phyloP scores from a whole-genome alignment of 2,113 vertebrate genomes.

The Cichladusa arquata region DNA sequence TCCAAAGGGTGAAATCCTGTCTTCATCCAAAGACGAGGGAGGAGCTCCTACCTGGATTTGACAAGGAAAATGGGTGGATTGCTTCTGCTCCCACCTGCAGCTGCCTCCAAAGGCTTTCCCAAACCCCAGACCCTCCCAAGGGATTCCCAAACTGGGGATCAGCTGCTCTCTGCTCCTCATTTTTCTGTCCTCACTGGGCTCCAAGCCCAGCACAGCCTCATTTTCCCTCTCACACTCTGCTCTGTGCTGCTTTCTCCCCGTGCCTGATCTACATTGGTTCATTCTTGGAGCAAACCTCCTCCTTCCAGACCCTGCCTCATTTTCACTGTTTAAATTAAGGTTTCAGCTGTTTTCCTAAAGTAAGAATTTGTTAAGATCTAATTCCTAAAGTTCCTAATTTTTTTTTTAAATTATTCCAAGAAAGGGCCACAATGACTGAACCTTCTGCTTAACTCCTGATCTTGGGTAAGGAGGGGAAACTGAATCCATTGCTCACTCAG shows the following conservation, averaged over 20 bases:
- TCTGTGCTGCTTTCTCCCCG: not conserved
- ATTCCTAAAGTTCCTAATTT: not conserved
- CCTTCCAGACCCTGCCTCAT: not conserved
- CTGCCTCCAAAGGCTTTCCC: no score
- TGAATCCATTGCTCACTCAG: not conserved
- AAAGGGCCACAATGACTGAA: not conserved
- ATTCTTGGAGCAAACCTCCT: not conserved
- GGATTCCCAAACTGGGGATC: no score
- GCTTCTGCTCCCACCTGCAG: not conserved
- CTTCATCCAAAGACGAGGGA: accelerated
- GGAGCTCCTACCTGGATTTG: not conserved
- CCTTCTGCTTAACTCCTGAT: not conserved
- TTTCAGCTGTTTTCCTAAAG: not conserved
- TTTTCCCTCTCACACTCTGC: not conserved
- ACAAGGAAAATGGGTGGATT: not conserved
- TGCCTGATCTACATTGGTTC: accelerated
- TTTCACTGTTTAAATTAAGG: not conserved
- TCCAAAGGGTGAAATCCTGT: not conserved
- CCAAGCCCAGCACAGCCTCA: not conserved
- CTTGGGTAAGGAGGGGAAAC: not conserved
- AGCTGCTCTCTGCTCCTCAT: not conserved
- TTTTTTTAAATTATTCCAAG: no score
- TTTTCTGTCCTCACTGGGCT: no score
- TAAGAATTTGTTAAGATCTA: not conserved
- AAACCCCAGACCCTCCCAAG: no score